phyloP scores from a whole-genome alignment of 2,888 invertebrate genomes.

The Cynaeus angustus region DNA sequence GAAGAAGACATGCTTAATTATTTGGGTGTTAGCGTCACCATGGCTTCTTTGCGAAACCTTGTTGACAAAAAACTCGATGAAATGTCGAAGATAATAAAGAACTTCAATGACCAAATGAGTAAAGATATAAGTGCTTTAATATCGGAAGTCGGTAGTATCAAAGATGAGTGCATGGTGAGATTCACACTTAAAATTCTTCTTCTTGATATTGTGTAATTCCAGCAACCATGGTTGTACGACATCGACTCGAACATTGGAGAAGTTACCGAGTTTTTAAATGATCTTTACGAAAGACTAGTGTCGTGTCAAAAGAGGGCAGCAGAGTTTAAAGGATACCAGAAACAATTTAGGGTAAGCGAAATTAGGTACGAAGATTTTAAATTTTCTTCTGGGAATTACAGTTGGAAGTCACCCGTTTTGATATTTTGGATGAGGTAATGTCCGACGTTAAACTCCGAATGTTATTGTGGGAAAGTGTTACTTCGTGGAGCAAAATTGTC shows the following conservation, averaged over 20 bases:
- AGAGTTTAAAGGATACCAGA: conserved; percentile 87
- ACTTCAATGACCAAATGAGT: conserved; percentile 83
- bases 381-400: conserved; percentile 62
- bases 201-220: conserved; percentile 53
- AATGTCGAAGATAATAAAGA: conserved; percentile 79
- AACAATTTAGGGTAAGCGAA: conserved; percentile 83
- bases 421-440: conserved; percentile 85
- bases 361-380: not conserved
- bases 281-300: conserved; percentile 77
- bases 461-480: conserved; percentile 85
- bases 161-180: conserved; percentile 81
- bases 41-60: conserved; percentile 79
- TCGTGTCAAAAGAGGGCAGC: conserved; percentile 80
- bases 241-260: conserved; percentile 80
- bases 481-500: conserved; percentile 82
- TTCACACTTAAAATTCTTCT: not conserved
- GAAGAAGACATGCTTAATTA: conserved; percentile 82
- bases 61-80: conserved; percentile 83
- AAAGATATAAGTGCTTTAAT: conserved; percentile 85
- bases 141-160: conserved; percentile 82
- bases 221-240: conserved; percentile 86
- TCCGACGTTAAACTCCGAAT: conserved; percentile 87
- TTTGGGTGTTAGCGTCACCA: conserved; percentile 76
- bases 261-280: conserved; percentile 78
- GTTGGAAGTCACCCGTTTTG: conserved; percentile 89